Evolutionary conservation across 2,113 vertebrate genomes (phyloP), one percentile per base, ranked within the genome.

Genomic region (Notechis scutatus): DNA sequence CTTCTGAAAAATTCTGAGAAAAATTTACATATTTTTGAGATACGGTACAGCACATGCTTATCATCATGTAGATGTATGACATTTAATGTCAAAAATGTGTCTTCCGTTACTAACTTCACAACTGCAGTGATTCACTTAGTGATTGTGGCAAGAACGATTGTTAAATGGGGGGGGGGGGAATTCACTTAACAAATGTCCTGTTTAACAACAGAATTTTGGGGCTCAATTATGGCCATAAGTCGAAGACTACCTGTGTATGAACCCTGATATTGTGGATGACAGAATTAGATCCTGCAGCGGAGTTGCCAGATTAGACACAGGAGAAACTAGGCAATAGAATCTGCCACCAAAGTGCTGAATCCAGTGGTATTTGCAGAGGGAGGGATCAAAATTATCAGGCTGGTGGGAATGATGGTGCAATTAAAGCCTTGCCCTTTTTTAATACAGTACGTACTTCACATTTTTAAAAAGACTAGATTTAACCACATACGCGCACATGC

Each of bases 61-160:
- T 59, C 34, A 1, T 21, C 6, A 57, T 89, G 87, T 42, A 85
- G 89, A 89, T 57, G 87, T 8, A 47, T 89, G 92, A 89, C 54
- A 89, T 92, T 92, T 89, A 89, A 92, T 92, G 64, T 92, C 87
- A 92, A 85, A 69, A 89, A 92, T 85, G 64, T 57, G 4, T 39
- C 81, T 86, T 50, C 54, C 24, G 1, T 61, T 61, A 61, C 7
- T 56, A 56, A 56, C 55, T 56, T 56, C 18, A 56, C 18, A 21
- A 56, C 55, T 56, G 55, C 55, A 56, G 55, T 56, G 18, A 56
- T 56, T 21, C 56, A 56, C 20, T 56, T 56, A 21, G 5, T 1
- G 56, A 21, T 5, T 56, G 55, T 21, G 56, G 56, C 56, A 56
- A 21, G 56, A 56, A 56, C 5, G 56, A 18, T 56, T 6, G 56